phyloP scores from a whole-genome alignment of 1,140 invertebrate species.

The Zaprionus inermis region DNA sequence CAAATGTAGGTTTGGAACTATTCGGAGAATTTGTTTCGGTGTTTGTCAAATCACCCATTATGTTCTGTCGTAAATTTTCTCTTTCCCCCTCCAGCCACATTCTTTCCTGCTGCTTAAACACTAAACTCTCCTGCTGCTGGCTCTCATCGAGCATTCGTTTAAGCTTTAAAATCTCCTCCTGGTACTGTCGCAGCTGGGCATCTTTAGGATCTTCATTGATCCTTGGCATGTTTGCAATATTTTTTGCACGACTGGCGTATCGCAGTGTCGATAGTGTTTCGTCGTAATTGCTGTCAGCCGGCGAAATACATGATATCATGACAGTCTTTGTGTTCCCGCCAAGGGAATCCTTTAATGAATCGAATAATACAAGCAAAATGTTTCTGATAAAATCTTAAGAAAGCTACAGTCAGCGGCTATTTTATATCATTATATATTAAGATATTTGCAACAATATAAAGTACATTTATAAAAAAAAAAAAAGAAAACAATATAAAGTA shows the following conservation, averaged over 20 bases:
- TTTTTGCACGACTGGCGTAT: constrained; percentile 96
- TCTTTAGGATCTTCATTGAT: constrained; percentile 98
- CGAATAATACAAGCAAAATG: neutral
- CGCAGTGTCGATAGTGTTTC: constrained; percentile 95
- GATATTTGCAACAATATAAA: no score
- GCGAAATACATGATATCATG: constrained; percentile 97
- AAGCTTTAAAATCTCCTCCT: constrained; percentile 92
- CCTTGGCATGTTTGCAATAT: constrained; percentile 96
- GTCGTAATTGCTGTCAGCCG: constrained; percentile 94
- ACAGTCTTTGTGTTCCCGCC: constrained; percentile 97
- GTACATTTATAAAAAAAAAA: no score
- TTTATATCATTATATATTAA: no score
- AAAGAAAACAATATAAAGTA: no score
- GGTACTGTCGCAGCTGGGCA: constrained; percentile 93
- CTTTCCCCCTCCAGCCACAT: constrained; percentile 2
- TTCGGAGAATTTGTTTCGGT: constrained; percentile 26
- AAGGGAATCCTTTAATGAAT: constrained; percentile 90
- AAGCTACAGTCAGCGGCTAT: no score
- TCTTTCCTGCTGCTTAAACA: neutral
- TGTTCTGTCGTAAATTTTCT: neutral
- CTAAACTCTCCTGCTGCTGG: constrained; percentile 27
- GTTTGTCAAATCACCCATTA: constrained; percentile 59
- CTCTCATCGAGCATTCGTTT: constrained; percentile 87
- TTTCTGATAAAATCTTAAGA: neutral
- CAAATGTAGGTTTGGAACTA: neutral